phyloP scores from a whole-genome alignment of 2,888 invertebrate genomes.

The Malthinus flaveolus region DNA sequence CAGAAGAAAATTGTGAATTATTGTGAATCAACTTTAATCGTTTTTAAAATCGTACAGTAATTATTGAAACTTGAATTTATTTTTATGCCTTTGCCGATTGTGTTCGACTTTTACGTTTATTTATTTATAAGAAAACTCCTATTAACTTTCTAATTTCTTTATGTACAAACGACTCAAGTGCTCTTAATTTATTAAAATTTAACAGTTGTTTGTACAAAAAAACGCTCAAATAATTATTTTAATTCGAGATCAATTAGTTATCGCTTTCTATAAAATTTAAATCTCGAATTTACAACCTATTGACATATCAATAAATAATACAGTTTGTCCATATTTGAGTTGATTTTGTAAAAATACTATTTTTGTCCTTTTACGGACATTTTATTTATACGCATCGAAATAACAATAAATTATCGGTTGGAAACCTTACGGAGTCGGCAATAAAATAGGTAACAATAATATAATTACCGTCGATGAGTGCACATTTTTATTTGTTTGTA shows the following conservation, averaged over 20 bases:
- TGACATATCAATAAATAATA: slow-evolving; percentile 3
- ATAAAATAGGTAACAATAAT: slow-evolving; percentile 1
- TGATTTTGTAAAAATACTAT: slow-evolving; percentile 5
- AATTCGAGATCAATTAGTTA: no score
- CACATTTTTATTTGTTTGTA: slow-evolving; percentile 6
- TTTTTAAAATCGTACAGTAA: no score
- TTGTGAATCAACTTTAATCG: no score
- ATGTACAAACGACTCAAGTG: background rate
- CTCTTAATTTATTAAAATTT: background rate
- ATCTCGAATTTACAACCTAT: background rate
- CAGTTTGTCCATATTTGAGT: slow-evolving; percentile 3
- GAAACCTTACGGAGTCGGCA: background rate
- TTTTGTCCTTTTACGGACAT: slow-evolving; percentile 16
- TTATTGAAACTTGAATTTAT: no score
- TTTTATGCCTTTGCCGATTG: background rate
- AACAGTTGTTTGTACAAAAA: slow-evolving; percentile 1
- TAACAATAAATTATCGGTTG: slow-evolving; percentile 1
- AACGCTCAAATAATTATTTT: background rate
- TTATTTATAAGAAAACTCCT: background rate
- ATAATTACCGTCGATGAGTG: background rate
- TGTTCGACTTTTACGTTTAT: background rate
- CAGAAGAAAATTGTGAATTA: no score
- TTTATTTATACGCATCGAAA: slow-evolving; percentile 6
- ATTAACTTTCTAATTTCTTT: slow-evolving; percentile 3
- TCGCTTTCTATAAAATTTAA: background rate